Conservation (phyloP, 2,797 vertebrate species). For the Cyclopterus lumpus region DNA sequence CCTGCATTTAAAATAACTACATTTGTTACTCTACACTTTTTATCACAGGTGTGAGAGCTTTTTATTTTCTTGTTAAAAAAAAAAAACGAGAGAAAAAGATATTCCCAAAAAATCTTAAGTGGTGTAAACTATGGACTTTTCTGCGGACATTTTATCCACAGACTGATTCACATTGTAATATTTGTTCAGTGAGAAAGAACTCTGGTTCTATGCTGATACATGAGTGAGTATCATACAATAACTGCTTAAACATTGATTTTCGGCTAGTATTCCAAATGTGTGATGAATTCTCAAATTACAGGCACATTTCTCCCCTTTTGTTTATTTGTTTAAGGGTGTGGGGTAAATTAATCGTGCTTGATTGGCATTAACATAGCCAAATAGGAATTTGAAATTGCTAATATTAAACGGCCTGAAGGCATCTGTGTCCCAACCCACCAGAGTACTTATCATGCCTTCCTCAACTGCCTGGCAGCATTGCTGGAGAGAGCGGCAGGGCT, state of each 20-base stretch:
- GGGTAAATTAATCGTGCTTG: conserved; percentile 74
- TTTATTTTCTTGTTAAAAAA: neutral
- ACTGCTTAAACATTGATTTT: conserved; percentile 6
- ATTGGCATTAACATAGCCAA: conserved; percentile 81
- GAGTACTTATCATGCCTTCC: conserved; percentile 78
- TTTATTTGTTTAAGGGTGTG: conserved; percentile 68
- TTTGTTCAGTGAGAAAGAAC: neutral
- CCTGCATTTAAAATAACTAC: neutral
- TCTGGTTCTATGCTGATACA: conserved; percentile 6
- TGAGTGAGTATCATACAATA: conserved; percentile 5
- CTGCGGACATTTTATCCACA: neutral
- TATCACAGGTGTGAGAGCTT: neutral
- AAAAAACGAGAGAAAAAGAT: neutral
- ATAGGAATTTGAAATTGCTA: conserved; percentile 79
- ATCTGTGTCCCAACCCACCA: conserved; percentile 74
- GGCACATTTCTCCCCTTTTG: conserved; percentile 32
- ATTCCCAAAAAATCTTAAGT: neutral
- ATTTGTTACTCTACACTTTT: neutral
- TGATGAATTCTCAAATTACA: conserved; percentile 22
- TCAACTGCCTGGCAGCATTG: conserved; percentile 71
- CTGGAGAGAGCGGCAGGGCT: conserved; percentile 56
- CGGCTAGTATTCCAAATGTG: conserved; percentile 10
- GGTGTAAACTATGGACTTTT: neutral
- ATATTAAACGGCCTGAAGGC: conserved; percentile 68
- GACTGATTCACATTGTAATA: neutral